These are phyloP conservation scores for Watsonalla cultraria DNA, from an alignment of 2,888 invertebrate genomes.

Conservation along the genomic window DNA sequence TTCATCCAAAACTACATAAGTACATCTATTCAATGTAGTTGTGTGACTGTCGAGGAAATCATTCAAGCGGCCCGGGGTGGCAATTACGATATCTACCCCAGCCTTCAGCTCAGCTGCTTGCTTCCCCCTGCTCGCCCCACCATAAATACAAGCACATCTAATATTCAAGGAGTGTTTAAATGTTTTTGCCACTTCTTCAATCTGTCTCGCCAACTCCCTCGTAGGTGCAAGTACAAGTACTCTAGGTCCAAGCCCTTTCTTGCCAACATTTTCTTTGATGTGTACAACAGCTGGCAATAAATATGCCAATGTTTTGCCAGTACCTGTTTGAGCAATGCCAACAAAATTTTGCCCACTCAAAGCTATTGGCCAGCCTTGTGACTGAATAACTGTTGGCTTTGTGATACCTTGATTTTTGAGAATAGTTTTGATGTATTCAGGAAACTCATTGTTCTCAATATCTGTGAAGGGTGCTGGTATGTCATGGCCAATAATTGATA, in stretches of 20 bases:
- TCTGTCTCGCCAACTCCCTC: constrained; percentile 87
- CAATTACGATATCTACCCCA: constrained; percentile 91
- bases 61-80: constrained; percentile 91
- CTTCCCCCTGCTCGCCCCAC: constrained; percentile 86
- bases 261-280: constrained; percentile 85
- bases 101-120: constrained; percentile 81
- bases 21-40: constrained; percentile 85
- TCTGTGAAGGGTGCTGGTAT: constrained; percentile 86
- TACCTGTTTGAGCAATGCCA: constrained; percentile 91
- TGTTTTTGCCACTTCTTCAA: constrained; percentile 86
- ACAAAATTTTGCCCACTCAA: constrained; percentile 89
- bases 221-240: constrained; percentile 89
- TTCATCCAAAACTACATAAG: constrained; percentile 92
- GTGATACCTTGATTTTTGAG: constrained; percentile 81
- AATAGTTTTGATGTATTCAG: constrained; percentile 83
- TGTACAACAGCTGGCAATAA: constrained; percentile 90
- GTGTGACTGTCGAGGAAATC: constrained; percentile 87
- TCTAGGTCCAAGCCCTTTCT: constrained; percentile 88
- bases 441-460: constrained; percentile 87
- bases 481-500: constrained; percentile 84
- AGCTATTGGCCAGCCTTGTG: constrained; percentile 91
- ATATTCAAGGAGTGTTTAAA: constrained; percentile 86
- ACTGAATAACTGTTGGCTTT: constrained; percentile 89
- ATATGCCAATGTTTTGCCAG: constrained; percentile 88
- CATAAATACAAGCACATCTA: constrained; percentile 90